Percentiles rank a stretch among this genome's conserved stretches.
Evolutionary conservation across 2,113 vertebrate genomes (phyloP).

Genomic region (Muntiacus muntjak): DNA sequence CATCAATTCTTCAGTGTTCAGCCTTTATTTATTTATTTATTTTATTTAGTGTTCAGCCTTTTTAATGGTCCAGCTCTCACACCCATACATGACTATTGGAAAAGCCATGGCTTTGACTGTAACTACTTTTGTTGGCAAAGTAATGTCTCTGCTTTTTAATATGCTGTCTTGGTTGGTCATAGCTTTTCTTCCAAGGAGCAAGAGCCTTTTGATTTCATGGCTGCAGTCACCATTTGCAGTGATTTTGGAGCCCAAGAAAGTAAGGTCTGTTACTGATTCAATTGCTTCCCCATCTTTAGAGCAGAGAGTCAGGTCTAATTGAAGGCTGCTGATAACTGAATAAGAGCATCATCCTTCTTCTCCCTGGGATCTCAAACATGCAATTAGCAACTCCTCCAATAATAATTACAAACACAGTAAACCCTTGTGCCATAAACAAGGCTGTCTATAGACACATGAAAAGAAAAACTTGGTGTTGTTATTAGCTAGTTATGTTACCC

Average conservation of each 20-base stretch:
- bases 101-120: neutral
- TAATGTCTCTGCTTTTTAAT: neutral
- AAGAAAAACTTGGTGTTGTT: neutral
- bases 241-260: neutral
- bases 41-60: neutral
- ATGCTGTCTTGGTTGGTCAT: neutral
- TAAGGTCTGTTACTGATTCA: fast-evolving
- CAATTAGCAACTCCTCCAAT: neutral
- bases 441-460: neutral
- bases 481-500: neutral
- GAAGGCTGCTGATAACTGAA: neutral
- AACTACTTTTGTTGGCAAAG: neutral
- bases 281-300: neutral
- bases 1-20: neutral
- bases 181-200: neutral
- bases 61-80: neutral
- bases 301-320: neutral
- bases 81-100: neutral
- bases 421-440: neutral
- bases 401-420: neutral
- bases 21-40: neutral
- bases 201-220: neutral
- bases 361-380: neutral
- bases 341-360: neutral
- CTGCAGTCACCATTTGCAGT: neutral